Conservation (phyloP, 2,888 invertebrate genomes). For the Caenorhabditis becei region DNA sequence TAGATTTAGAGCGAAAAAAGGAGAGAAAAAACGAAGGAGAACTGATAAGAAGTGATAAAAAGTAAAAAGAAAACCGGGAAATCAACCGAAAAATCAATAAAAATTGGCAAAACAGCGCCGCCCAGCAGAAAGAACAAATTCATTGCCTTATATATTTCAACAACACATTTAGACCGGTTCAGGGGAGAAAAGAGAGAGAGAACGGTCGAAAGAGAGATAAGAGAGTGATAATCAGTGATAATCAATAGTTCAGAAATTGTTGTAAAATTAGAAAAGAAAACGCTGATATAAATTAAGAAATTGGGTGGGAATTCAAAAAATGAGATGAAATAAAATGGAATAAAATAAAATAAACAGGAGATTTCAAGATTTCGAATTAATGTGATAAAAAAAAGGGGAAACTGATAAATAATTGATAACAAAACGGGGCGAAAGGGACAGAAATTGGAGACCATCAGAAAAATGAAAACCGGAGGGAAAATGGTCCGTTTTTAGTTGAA, state of each 20-base stretch:
- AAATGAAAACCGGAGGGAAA: constrained; percentile 25
- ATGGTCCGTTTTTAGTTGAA: constrained; percentile 5
- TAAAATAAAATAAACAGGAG: not conserved
- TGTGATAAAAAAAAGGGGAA: not conserved
- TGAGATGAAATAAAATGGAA: not conserved
- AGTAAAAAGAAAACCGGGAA: not conserved
- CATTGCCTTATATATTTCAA: not conserved
- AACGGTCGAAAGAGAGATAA: not conserved
- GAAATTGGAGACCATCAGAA: constrained; percentile 25
- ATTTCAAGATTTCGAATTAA: too few relatives aligned
- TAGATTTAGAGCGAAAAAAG: not conserved
- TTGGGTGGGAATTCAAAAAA: not conserved
- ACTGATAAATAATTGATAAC: constrained; percentile 39
- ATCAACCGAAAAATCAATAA: not conserved
- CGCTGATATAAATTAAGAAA: not conserved
- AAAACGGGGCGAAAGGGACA: constrained; percentile 14
- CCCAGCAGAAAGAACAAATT: constrained; percentile 3
- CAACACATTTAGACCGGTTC: not conserved
- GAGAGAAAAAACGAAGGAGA: not conserved
- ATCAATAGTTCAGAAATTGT: too few relatives aligned
- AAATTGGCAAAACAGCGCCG: not conserved
- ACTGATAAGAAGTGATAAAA: constrained; percentile 9
- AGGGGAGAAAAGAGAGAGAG: not conserved
- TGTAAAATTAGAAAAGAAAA: too few relatives aligned
- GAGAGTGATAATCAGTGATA: too few relatives aligned